Evolutionary conservation across 2,797 vertebrate species (phyloP).

Genomic region (Myripristis jacobus): DNA sequence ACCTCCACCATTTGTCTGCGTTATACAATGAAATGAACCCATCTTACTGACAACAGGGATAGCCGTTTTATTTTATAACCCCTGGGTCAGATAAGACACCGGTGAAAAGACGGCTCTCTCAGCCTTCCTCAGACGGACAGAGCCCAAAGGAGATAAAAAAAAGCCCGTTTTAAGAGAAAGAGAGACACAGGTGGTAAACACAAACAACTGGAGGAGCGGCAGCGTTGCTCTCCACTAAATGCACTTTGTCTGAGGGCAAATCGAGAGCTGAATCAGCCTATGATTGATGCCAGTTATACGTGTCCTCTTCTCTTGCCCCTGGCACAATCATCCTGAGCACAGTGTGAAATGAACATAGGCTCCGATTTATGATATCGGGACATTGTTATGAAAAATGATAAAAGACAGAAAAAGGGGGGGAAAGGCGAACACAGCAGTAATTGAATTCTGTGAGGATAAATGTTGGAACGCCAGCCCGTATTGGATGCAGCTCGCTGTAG

Average conservation of each 20-base stretch:
- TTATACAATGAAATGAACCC: slow-evolving; percentile 19
- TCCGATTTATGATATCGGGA: slow-evolving; percentile 58
- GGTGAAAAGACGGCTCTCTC: slow-evolving; percentile 6
- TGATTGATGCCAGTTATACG: slow-evolving; percentile 68
- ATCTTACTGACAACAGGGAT: slow-evolving; percentile 23
- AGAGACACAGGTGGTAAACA: slow-evolving; percentile 50
- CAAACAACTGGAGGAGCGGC: slow-evolving; percentile 22
- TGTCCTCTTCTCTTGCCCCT: slow-evolving; percentile 32
- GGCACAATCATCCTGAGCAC: slow-evolving; percentile 39
- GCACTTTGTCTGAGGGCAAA: slow-evolving; percentile 30
- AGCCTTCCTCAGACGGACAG: slow-evolving; percentile 32
- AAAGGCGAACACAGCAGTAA: slow-evolving; percentile 51
- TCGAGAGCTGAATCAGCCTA: slow-evolving; percentile 50
- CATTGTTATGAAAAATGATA: slow-evolving; percentile 69
- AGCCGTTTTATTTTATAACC: slow-evolving; percentile 41
- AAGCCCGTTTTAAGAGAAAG: slow-evolving; percentile 32
- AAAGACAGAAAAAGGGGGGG: slow-evolving; percentile 24
- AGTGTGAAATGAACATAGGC: slow-evolving; percentile 49
- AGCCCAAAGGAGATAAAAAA: slow-evolving; percentile 45
- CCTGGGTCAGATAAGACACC: slow-evolving; percentile 38
- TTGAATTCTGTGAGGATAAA: slow-evolving; percentile 75
- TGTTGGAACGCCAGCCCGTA: slow-evolving; percentile 41
- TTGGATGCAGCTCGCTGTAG: slow-evolving; percentile 51
- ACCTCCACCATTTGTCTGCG: background rate
- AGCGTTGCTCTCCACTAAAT: slow-evolving; percentile 23